These are phyloP conservation scores for Drepanosiphum platanoidis DNA, from an alignment of 2,888 invertebrate genomes.

Conservation along the genomic window DNA sequence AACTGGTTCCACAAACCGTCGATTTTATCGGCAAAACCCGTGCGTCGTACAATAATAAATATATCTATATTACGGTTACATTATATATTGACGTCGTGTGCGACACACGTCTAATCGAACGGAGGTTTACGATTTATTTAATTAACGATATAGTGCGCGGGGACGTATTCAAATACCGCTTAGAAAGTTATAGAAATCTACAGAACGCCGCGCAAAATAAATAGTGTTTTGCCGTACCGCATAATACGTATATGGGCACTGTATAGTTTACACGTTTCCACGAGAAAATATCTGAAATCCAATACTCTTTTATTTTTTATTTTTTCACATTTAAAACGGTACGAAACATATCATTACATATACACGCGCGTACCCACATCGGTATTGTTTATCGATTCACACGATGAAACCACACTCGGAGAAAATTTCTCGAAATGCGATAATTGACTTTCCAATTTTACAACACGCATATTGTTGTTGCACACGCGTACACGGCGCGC, in stretches of 20 bases:
- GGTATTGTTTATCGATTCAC: constrained; percentile 43
- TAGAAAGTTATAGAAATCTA: constrained; percentile 27
- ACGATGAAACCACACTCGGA: constrained; percentile 29
- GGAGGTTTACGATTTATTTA: neutral
- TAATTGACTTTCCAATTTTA: constrained; percentile 40
- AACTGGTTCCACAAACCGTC: too few relatives aligned
- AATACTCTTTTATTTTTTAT: neutral
- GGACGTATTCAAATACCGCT: neutral
- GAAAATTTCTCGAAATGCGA: constrained; percentile 34
- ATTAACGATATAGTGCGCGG: neutral
- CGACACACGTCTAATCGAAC: neutral
- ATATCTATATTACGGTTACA: too few relatives aligned
- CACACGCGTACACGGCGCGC: too few relatives aligned
- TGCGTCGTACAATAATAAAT: too few relatives aligned
- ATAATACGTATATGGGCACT: neutral
- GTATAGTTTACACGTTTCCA: neutral
- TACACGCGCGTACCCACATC: too few relatives aligned
- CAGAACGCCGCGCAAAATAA: neutral
- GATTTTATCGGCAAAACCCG: too few relatives aligned
- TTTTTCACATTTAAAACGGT: constrained; percentile 23
- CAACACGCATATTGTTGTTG: too few relatives aligned
- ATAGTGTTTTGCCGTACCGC: neutral
- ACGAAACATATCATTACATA: constrained; percentile 21
- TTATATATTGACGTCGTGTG: neutral
- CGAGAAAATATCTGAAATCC: constrained; percentile 19